Evolutionary conservation across 2,113 vertebrate species (phyloP).

Genomic region (Oophaga pumilio): DNA sequence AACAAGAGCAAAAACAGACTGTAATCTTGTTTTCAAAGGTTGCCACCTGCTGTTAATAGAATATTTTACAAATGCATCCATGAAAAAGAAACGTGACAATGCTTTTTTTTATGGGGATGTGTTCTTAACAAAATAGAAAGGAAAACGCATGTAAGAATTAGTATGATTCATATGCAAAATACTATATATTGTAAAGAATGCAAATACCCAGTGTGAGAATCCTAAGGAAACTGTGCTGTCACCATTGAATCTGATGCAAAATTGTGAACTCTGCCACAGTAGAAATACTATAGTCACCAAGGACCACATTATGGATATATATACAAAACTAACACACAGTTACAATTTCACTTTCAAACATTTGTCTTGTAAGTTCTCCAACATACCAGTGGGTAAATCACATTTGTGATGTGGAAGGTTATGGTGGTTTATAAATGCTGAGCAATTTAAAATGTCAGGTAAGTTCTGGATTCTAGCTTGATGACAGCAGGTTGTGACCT

Average conservation of each 20-base stretch:
- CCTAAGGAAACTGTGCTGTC: not conserved
- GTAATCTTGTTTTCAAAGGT: slow-evolving; percentile 72
- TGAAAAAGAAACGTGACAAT: slow-evolving; percentile 53
- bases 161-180: slow-evolving; percentile 18
- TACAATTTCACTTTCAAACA: not conserved
- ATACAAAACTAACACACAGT: not conserved
- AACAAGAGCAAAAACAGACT: slow-evolving; percentile 41
- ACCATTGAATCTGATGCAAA: not conserved
- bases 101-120: slow-evolving; percentile 12
- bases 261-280: not conserved
- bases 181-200: not conserved
- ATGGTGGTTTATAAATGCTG: slow-evolving; percentile 20
- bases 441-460: slow-evolving; percentile 30
- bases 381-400: not conserved
- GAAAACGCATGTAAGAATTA: slow-evolving; percentile 6
- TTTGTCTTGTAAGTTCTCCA: not conserved
- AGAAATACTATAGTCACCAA: not conserved
- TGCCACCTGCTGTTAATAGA: slow-evolving; percentile 82
- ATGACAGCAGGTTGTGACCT: slow-evolving; percentile 27
- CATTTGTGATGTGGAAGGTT: slow-evolving; percentile 16
- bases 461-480: slow-evolving; percentile 24
- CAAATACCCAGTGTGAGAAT: not conserved
- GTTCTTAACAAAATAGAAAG: not conserved
- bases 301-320: not conserved
- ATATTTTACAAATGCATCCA: slow-evolving; percentile 70